These are phyloP conservation scores for Camponotus pennsylvanicus DNA, from an alignment of 1,140 invertebrate genomes.

Conservation along the genomic window DNA sequence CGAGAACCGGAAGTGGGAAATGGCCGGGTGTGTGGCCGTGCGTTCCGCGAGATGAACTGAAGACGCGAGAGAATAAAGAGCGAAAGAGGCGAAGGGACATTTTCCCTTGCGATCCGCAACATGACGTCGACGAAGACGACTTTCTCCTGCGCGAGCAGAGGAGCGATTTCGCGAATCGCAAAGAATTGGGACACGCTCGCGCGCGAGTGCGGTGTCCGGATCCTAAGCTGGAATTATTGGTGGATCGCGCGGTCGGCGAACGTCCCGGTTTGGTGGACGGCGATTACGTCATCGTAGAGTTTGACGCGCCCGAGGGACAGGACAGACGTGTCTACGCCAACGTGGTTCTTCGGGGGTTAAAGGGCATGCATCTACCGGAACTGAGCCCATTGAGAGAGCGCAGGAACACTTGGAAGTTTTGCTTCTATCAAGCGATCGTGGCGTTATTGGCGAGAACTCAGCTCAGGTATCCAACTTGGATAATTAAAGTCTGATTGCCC, in stretches of 20 bases:
- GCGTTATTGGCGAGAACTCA: slow-evolving; percentile 81
- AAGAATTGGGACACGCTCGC: slow-evolving; percentile 79
- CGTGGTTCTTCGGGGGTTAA: slow-evolving; percentile 77
- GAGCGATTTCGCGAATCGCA: slow-evolving; percentile 72
- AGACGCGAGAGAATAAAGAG: slow-evolving; percentile 15
- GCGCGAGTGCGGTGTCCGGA: slow-evolving; percentile 61
- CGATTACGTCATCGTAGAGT: slow-evolving; percentile 75
- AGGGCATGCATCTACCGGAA: slow-evolving; percentile 80
- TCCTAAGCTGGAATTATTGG: neutral
- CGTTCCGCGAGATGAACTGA: slow-evolving; percentile 61
- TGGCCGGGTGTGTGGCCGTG: slow-evolving; percentile 77
- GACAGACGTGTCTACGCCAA: slow-evolving; percentile 68
- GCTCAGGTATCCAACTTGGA: slow-evolving; percentile 72
- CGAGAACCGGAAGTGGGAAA: slow-evolving; percentile 24
- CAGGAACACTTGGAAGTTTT: slow-evolving; percentile 82
- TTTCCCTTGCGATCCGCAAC: slow-evolving; percentile 69
- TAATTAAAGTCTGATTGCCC: neutral
- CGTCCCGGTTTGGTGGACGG: slow-evolving; percentile 78
- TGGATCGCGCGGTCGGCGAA: slow-evolving; percentile 76
- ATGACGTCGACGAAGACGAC: slow-evolving; percentile 8
- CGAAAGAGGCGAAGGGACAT: slow-evolving; percentile 61
- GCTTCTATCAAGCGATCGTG: slow-evolving; percentile 80
- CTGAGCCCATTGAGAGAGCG: slow-evolving; percentile 67
- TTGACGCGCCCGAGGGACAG: slow-evolving; percentile 55
- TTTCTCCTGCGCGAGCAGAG: neutral